Evolutionary conservation across 37 sponge, comb jelly and placozoan species (phyloP), one percentile per base, ranked within the genome.

Genomic region (Eunapius fragilis): DNA sequence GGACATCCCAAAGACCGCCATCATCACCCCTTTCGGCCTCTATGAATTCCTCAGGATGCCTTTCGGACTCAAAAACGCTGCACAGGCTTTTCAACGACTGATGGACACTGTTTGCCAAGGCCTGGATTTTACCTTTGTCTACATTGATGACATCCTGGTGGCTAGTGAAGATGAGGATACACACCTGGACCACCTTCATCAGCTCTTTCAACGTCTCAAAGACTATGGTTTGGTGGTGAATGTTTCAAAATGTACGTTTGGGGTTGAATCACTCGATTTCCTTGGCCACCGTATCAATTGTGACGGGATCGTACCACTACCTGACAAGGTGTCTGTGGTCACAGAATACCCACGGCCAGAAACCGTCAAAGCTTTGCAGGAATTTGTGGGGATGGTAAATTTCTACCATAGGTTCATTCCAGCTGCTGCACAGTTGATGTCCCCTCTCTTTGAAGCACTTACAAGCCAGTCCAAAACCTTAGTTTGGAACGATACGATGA

Each of bases 341-440:
- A 82, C 76, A 32, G 38, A 74, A 58, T 89, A 84, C 25, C 84
- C 84, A 13, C 75, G 47, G 45, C 84, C 84, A 2, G 34, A 41
- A 4, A 75, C 90, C 2, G 81, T 80, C 14, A 75, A 76, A 7
- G 25, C 80, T 23, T 80, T 91, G 17, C 79, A 76, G 3, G 49
- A 67, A n/a, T 91, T 91, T 76, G 9, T 91, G 12, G 87, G 84
- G 5, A 80, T 91, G 2, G 82, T 91, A 6, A 91, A 86, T 72
- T 91, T 87, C 71, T 91, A 87, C 74, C 91, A 86, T 25, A 84
- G 75, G 0, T 91, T 90, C 70, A 14, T 81, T 2, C 86, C 91
- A 6, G 28, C 74, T 34, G 76, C 84, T 78, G 91, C 87, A 19
- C 38, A 72, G 2, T 31, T 68, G 11, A 67, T 80, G 67, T 82